These are phyloP conservation scores for Sebastes trivittatus DNA, from an alignment of 2,797 vertebrate genomes.

Conservation along the genomic window DNA sequence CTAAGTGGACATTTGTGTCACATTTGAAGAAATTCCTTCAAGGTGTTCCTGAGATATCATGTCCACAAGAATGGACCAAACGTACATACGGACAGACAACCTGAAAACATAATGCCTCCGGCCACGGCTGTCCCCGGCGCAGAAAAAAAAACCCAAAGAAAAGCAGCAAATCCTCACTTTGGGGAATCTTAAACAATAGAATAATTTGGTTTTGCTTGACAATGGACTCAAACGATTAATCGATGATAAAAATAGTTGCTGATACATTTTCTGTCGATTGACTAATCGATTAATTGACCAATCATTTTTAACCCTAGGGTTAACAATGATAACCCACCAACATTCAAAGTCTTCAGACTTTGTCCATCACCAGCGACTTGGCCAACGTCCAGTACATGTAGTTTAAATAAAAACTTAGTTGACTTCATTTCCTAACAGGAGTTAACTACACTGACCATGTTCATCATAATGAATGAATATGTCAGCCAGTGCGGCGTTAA, in stretches of 20 bases:
- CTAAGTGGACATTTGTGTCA: accelerated
- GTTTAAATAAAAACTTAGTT: not conserved
- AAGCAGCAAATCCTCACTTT: not conserved
- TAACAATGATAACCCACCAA: not conserved
- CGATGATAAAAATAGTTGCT: not conserved
- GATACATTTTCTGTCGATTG: not conserved
- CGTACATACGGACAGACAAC: accelerated
- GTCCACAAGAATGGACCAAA: no score
- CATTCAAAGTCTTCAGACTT: not conserved
- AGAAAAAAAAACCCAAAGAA: not conserved
- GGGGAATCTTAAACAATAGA: not conserved
- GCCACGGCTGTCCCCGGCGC: no score
- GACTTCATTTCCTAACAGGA: not conserved
- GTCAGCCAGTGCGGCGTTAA: not conserved
- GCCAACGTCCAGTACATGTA: not conserved
- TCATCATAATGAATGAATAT: not conserved
- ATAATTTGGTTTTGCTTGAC: not conserved
- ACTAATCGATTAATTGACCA: not conserved
- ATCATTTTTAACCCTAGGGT: not conserved
- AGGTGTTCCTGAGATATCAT: no score
- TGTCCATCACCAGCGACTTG: not conserved
- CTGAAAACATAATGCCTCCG: no score
- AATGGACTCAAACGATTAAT: not conserved
- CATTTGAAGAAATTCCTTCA: no score
- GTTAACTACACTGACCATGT: not conserved